A percentile compares a stretch with the other conserved stretches of the same genome.
Evolutionary conservation across 2,113 vertebrate species (phyloP).

Genomic region (Leptosomus discolor): DNA sequence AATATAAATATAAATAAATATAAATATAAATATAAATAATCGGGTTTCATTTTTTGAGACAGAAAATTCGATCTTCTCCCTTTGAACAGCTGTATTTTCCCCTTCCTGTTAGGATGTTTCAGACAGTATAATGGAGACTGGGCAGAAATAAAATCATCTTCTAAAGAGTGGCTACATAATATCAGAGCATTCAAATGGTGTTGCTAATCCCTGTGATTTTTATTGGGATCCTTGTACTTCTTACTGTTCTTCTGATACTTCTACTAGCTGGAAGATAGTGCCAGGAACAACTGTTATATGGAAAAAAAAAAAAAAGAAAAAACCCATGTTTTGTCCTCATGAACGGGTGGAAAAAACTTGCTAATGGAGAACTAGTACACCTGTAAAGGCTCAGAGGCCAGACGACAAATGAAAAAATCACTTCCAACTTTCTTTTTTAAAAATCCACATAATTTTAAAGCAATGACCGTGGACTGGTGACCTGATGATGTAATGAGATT

Average conservation of each 20-base stretch:
- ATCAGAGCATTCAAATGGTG: not conserved
- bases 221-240: not conserved
- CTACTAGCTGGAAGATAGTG: not conserved
- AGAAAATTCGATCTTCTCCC: not conserved
- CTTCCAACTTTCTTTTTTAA: not conserved
- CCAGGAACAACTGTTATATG: not conserved
- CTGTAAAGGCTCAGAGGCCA: slow-evolving; percentile 28
- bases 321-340: not conserved
- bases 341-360: slow-evolving; percentile 13
- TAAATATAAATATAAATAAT: not conserved
- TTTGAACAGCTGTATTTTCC: not conserved
- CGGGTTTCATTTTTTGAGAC: not conserved
- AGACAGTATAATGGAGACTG: not conserved
- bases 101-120: not conserved
- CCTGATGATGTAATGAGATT: not conserved
- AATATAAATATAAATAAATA: not conserved
- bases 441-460: not conserved
- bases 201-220: not conserved
- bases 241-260: not conserved
- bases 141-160: not conserved
- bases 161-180: not conserved
- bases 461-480: not conserved
- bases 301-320: not conserved
- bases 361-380: not conserved
- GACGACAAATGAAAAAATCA: not conserved